Evolutionary conservation across 2,797 vertebrate species (phyloP).

Genomic region (Megaceryle alcyon): DNA sequence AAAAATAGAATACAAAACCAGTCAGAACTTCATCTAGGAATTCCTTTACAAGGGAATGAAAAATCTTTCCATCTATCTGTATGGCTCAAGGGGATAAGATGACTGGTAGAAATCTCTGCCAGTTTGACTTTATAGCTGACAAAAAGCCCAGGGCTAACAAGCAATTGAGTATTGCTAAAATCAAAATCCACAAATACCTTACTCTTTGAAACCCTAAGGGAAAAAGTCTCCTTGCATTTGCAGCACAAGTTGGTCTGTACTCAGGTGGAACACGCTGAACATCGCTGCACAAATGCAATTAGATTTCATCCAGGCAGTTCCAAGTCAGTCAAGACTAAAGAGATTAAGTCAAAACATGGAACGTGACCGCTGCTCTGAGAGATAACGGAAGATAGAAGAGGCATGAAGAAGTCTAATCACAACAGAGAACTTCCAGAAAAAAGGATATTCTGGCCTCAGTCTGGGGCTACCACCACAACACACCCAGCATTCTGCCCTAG

Average conservation of each 20-base stretch:
- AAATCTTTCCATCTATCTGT: background rate
- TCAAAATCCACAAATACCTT: background rate
- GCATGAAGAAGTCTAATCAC: background rate
- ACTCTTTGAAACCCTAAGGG: background rate
- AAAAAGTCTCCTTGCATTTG: background rate
- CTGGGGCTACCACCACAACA: background rate
- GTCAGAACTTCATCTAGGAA: background rate
- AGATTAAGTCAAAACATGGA: background rate
- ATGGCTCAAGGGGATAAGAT: background rate
- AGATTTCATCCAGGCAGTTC: fast-evolving
- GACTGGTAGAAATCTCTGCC: background rate
- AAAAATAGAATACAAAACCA: background rate
- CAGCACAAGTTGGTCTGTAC: background rate
- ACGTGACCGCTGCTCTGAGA: background rate
- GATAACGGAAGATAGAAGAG: background rate
- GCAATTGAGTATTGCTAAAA: background rate
- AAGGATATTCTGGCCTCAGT: background rate
- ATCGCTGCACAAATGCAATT: background rate
- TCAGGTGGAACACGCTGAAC: background rate
- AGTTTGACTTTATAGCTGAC: background rate
- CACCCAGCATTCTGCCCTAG: background rate
- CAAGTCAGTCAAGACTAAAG: background rate
- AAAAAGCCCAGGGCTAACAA: background rate
- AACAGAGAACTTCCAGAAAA: background rate
- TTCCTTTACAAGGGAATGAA: background rate